Evolutionary conservation across 2,113 vertebrate genomes (phyloP).

Genomic region (Hiodon alosoides): DNA sequence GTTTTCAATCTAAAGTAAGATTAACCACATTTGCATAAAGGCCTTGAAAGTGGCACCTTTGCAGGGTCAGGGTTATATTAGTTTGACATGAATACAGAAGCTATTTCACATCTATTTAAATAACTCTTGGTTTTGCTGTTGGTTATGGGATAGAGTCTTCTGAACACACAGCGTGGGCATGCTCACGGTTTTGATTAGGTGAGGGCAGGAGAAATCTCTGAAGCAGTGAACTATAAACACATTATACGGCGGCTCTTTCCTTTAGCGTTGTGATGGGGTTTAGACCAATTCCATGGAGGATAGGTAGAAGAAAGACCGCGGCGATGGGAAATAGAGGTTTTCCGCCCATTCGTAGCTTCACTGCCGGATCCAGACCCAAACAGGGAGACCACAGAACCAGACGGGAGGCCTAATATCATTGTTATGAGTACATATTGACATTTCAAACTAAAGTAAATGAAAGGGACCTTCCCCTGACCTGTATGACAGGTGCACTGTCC

Average conservation of each 20-base stretch:
- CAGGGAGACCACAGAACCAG: conserved; percentile 23
- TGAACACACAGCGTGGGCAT: background rate
- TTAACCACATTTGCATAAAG: too few species aligned
- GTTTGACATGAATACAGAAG: too few species aligned
- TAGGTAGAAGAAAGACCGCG: conserved; percentile 18
- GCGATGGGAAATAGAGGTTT: conserved; percentile 11
- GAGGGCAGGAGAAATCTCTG: background rate
- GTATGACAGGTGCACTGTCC: conserved; percentile 38
- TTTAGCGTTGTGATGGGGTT: background rate
- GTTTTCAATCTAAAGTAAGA: too few species aligned
- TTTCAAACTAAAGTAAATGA: conserved; percentile 49
- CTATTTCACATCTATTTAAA: too few species aligned
- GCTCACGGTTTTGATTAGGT: background rate
- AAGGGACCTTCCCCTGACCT: conserved; percentile 37
- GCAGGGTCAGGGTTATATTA: too few species aligned
- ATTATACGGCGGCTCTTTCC: background rate
- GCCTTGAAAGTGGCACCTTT: too few species aligned
- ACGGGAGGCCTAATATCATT: conserved; percentile 37
- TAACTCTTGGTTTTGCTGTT: too few species aligned
- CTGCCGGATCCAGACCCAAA: conserved; percentile 20
- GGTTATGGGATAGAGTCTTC: background rate
- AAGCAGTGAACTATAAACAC: background rate
- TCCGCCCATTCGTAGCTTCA: conserved; percentile 11
- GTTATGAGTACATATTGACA: conserved; percentile 53
- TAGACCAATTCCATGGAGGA: conserved; percentile 12